Conservation (phyloP, 2,888 invertebrate genomes). For the Latrodectus hesperus region DNA sequence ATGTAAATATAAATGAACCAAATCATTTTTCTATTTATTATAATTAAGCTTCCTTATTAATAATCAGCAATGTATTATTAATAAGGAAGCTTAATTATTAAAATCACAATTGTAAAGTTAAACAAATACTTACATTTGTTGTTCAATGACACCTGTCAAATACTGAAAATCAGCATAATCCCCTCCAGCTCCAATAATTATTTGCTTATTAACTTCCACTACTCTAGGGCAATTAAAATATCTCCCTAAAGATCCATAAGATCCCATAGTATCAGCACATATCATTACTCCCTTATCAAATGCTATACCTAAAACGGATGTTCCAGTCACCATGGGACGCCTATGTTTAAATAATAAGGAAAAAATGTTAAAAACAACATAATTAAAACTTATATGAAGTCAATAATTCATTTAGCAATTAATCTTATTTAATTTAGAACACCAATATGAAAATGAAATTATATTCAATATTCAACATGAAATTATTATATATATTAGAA, state of each 20-base stretch:
- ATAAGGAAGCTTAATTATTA: background rate
- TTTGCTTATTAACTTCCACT: conserved; percentile 90
- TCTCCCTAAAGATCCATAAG: conserved; percentile 93
- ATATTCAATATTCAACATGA: too few species aligned
- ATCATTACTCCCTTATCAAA: conserved; percentile 92
- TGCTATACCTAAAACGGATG: conserved; percentile 90
- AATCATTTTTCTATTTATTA: too few species aligned
- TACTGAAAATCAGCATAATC: conserved; percentile 98
- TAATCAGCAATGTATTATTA: too few species aligned
- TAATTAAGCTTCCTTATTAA: too few species aligned
- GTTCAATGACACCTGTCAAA: conserved; percentile 87
- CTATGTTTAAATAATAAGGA: background rate
- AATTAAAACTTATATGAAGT: too few species aligned
- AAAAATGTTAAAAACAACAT: too few species aligned
- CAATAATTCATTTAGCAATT: too few species aligned
- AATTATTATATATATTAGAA: too few species aligned
- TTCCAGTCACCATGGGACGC: conserved; percentile 89
- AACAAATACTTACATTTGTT: conserved; percentile 83
- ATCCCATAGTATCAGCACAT: conserved; percentile 93
- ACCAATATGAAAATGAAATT: too few species aligned
- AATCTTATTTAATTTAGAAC: too few species aligned
- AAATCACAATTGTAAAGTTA: background rate
- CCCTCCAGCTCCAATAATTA: conserved; percentile 91
- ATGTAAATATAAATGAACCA: too few species aligned
- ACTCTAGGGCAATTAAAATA: conserved; percentile 89